Percentiles rank a stretch among this genome's conserved stretches.
phyloP scores from a whole-genome alignment of 2,888 invertebrate genomes.

The Pheosia tremula region DNA sequence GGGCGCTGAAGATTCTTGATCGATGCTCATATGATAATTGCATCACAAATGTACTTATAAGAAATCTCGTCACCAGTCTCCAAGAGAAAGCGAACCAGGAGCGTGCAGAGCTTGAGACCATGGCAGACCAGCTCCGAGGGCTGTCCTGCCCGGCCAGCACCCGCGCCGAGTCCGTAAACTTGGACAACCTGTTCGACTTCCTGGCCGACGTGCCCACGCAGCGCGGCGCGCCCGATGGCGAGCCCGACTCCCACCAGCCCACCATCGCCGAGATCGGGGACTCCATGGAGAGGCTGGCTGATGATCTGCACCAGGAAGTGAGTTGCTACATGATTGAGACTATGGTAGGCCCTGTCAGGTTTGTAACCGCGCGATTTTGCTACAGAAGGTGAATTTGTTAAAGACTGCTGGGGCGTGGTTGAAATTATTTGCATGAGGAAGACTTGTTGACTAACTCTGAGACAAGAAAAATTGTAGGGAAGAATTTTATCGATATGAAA shows the following conservation, averaged over 20 bases:
- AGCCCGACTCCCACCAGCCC: conserved; percentile 84
- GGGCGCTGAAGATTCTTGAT: too few species aligned
- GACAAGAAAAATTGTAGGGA: too few species aligned
- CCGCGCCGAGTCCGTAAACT: conserved; percentile 90
- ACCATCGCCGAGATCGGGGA: conserved; percentile 93
- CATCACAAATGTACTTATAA: not conserved
- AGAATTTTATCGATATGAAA: too few species aligned
- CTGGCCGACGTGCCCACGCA: conserved; percentile 89
- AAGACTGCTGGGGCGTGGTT: too few species aligned
- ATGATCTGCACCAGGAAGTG: conserved; percentile 92
- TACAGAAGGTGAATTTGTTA: too few species aligned
- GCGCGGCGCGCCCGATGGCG: conserved; percentile 77
- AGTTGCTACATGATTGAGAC: not conserved
- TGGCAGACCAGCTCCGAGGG: conserved; percentile 76
- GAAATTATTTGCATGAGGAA: too few species aligned
- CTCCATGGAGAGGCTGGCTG: conserved; percentile 92
- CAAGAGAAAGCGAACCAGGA: conserved; percentile 88
- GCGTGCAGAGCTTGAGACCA: conserved; percentile 81
- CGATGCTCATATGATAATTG: too few species aligned
- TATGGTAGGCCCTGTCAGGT: too few species aligned
- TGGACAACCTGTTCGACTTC: conserved; percentile 96
- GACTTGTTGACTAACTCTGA: too few species aligned
- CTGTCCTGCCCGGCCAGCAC: conserved; percentile 61
- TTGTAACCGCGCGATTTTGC: too few species aligned
- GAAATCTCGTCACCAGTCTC: conserved; percentile 58